Evolutionary conservation across 2,888 invertebrate genomes (phyloP).

Genomic region (Baccha elongata): DNA sequence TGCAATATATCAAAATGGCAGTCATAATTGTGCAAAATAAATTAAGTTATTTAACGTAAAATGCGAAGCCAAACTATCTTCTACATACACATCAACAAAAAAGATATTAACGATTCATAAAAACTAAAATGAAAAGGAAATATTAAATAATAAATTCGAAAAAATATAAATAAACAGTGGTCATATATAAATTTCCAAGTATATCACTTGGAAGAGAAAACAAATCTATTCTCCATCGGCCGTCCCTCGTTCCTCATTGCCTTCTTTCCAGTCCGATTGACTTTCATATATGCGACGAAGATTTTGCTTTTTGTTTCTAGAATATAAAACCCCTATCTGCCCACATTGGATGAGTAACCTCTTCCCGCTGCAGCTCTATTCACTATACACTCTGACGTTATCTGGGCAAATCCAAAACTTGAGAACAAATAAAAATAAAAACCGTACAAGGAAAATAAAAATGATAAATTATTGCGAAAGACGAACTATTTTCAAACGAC

Average conservation of each 20-base stretch:
- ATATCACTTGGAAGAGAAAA: constrained; percentile 80
- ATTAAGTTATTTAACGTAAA: constrained; percentile 45
- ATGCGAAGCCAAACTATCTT: constrained; percentile 65
- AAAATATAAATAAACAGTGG: constrained; percentile 58
- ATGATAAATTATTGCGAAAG: constrained; percentile 75
- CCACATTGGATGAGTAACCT: constrained; percentile 45
- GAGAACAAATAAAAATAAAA: constrained; percentile 72
- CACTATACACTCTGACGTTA: constrained; percentile 28
- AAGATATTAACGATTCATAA: constrained; percentile 16
- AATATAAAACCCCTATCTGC: constrained; percentile 60
- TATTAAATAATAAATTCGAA: constrained; percentile 25
- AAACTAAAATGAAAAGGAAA: constrained; percentile 31
- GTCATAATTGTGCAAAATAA: constrained; percentile 57
- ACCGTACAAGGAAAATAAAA: constrained; percentile 69
- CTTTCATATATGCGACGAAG: constrained; percentile 49
- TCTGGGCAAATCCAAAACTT: constrained; percentile 50
- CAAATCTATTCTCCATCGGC: constrained; percentile 52
- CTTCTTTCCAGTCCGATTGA: constrained; percentile 55
- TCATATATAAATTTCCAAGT: constrained; percentile 78
- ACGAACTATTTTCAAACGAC: constrained; percentile 75
- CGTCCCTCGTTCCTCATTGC: not conserved
- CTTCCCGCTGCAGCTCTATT: constrained; percentile 4
- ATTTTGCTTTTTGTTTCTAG: constrained; percentile 15
- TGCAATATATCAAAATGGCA: constrained; percentile 58
- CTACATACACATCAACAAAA: no score